phyloP scores from a whole-genome alignment of 2,888 invertebrate genomes.

The Theretra japonica region DNA sequence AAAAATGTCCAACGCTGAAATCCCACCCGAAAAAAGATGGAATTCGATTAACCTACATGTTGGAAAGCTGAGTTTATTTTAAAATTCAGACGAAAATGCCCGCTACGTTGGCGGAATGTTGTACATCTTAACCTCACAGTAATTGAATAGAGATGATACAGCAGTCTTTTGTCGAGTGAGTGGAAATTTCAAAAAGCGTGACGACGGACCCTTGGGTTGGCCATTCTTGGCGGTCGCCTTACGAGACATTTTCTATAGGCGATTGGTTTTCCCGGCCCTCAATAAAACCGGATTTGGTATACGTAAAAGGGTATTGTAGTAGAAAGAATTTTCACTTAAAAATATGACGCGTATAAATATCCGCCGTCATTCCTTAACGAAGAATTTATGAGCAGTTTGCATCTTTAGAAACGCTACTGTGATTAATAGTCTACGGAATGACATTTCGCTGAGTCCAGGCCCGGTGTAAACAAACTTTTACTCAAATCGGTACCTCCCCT shows the following conservation, averaged over 20 bases:
- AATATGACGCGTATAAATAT: constrained; percentile 36
- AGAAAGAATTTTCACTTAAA: constrained; percentile 33
- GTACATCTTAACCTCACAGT: constrained; percentile 61
- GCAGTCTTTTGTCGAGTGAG: constrained; percentile 63
- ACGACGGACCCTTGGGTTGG: constrained; percentile 58
- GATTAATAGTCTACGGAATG: constrained; percentile 67
- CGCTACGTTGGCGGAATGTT: constrained; percentile 29
- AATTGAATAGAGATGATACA: constrained; percentile 73
- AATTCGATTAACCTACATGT: constrained; percentile 27
- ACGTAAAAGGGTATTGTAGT: constrained; percentile 29
- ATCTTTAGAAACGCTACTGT: constrained; percentile 58
- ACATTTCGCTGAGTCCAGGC: constrained; percentile 56
- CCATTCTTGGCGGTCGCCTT: constrained; percentile 48
- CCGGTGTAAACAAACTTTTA: constrained; percentile 66
- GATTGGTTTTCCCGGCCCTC: constrained; percentile 13
- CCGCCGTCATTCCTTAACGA: constrained; percentile 48
- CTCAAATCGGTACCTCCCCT: constrained; percentile 62
- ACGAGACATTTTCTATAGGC: constrained; percentile 17
- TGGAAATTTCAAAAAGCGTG: constrained; percentile 66
- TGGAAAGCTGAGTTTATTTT: constrained; percentile 23
- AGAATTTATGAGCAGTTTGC: constrained; percentile 65
- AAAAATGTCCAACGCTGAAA: constrained; percentile 19
- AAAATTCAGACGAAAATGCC: constrained; percentile 23
- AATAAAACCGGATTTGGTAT: constrained; percentile 21
- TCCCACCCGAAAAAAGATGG: constrained; percentile 15